These are phyloP conservation scores for Lota lota DNA, from an alignment of 2,113 vertebrate species.

Conservation along the genomic window DNA sequence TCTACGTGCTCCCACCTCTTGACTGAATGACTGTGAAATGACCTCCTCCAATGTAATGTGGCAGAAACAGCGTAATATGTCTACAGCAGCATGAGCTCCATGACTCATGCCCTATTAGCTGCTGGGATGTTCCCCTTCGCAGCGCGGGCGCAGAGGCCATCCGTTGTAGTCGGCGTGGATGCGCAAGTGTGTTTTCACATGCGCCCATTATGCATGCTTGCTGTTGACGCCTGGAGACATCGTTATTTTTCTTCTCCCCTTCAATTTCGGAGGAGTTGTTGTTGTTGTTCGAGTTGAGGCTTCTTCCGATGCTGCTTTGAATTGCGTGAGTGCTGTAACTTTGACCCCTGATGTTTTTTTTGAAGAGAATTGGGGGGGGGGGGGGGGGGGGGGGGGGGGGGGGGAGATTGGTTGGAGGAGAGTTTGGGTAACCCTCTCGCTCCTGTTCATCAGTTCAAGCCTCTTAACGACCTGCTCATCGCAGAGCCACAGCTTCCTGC, in stretches of 20 bases:
- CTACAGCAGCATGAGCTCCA: conserved; percentile 44
- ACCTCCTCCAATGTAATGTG: conserved; percentile 48
- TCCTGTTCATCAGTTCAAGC: background rate
- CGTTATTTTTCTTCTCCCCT: conserved; percentile 23
- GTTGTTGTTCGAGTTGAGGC: background rate
- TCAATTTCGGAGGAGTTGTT: conserved; percentile 28
- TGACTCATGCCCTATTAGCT: conserved; percentile 57
- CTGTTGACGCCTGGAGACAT: conserved; percentile 64
- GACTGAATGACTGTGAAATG: conserved; percentile 51
- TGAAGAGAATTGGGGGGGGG: conserved; percentile 33
- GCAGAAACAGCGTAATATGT: conserved; percentile 47
- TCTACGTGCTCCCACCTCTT: conserved; percentile 31
- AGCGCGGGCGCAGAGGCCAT: conserved; percentile 13
- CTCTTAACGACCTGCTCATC: no score
- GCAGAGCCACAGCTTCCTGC: conserved; percentile 29
- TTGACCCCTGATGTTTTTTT: conserved; percentile 59
- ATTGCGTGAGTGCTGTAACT: conserved; percentile 52
- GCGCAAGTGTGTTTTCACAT: conserved; percentile 40
- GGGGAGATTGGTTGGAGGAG: no score
- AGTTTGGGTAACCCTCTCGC: conserved; percentile 21
- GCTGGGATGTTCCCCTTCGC: conserved; percentile 45
- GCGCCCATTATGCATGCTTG: conserved; percentile 57
- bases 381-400: no score
- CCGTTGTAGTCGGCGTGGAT: conserved; percentile 17
- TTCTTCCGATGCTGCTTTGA: conserved; percentile 48